Conservation (phyloP, 2,888 invertebrate genomes). For the Macrophya alboannulata region DNA sequence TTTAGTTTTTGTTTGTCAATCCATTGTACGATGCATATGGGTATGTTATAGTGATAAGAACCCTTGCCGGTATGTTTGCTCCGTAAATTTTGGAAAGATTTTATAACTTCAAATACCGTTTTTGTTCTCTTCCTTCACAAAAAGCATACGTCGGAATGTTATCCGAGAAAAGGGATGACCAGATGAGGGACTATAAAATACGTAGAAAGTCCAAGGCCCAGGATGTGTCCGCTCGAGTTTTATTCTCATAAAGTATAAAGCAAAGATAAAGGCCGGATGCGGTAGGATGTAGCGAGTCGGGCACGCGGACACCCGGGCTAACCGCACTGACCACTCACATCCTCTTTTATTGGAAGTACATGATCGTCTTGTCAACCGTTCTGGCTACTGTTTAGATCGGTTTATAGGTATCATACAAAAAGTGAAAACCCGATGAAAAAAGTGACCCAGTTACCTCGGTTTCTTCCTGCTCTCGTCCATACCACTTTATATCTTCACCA, state of each 20-base stretch:
- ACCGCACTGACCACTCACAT: slow-evolving; percentile 44
- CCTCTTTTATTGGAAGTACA: slow-evolving; percentile 43
- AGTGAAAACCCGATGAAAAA: slow-evolving; percentile 7
- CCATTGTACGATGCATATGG: neutral
- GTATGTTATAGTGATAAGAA: neutral
- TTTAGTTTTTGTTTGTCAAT: neutral
- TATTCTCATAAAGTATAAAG: slow-evolving; percentile 17
- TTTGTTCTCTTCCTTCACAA: neutral
- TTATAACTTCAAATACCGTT: neutral
- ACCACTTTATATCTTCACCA: slow-evolving; percentile 19
- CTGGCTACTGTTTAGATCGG: slow-evolving; percentile 15
- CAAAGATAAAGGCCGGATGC: slow-evolving; percentile 39
- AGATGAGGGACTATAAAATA: neutral
- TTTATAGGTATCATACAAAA: slow-evolving; percentile 1
- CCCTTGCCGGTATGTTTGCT: slow-evolving; percentile 1
- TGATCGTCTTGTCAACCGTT: slow-evolving; percentile 35
- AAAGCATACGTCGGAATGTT: slow-evolving; percentile 23
- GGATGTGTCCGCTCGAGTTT: neutral
- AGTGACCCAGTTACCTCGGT: slow-evolving; percentile 21
- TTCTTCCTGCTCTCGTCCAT: slow-evolving; percentile 12
- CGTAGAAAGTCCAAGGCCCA: slow-evolving; percentile 1
- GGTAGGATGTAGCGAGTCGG: slow-evolving; percentile 2
- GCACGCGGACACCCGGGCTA: slow-evolving; percentile 28
- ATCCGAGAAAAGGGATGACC: neutral
- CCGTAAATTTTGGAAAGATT: neutral